Conservation (phyloP, 2,888 invertebrate species). For the Pristionchus arcanus region DNA sequence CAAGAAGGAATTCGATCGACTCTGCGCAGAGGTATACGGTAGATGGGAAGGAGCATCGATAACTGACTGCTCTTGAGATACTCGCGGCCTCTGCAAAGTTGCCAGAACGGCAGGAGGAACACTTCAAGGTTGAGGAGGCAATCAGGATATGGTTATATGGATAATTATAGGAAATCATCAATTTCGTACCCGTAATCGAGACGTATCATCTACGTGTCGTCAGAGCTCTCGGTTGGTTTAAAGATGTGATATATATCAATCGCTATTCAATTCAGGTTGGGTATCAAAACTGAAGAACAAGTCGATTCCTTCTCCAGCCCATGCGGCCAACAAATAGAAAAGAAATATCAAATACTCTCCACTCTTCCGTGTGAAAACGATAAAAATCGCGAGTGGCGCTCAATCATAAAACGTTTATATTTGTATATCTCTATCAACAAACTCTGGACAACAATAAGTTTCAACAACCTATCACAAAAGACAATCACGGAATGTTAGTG, state of each 20-base stretch:
- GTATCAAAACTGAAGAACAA: constrained; percentile 45
- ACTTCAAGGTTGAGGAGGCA: constrained; percentile 2
- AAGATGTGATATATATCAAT: background rate
- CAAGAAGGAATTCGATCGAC: constrained; percentile 33
- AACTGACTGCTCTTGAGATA: background rate
- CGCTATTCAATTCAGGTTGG: background rate
- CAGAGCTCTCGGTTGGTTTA: constrained; percentile 32
- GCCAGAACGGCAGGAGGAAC: constrained; percentile 39
- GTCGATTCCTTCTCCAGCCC: background rate
- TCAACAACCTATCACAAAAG: constrained; percentile 32
- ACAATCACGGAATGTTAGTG: constrained; percentile 31
- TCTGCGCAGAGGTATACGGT: constrained; percentile 12
- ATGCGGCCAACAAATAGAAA: constrained; percentile 11
- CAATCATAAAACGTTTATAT: constrained; percentile 49
- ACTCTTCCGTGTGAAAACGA: constrained; percentile 11
- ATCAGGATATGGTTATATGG: too few relatives aligned
- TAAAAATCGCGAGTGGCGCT: constrained; percentile 39
- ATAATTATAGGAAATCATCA: constrained; percentile 15
- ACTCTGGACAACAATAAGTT: constrained; percentile 23
- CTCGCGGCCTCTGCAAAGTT: background rate
- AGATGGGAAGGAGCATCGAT: background rate
- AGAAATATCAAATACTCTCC: background rate
- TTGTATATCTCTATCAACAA: constrained; percentile 44
- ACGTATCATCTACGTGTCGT: constrained; percentile 20
- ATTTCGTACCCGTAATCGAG: constrained; percentile 42